Evolutionary conservation across 2,797 vertebrate species (phyloP).

Genomic region (Sebastes vulpes): DNA sequence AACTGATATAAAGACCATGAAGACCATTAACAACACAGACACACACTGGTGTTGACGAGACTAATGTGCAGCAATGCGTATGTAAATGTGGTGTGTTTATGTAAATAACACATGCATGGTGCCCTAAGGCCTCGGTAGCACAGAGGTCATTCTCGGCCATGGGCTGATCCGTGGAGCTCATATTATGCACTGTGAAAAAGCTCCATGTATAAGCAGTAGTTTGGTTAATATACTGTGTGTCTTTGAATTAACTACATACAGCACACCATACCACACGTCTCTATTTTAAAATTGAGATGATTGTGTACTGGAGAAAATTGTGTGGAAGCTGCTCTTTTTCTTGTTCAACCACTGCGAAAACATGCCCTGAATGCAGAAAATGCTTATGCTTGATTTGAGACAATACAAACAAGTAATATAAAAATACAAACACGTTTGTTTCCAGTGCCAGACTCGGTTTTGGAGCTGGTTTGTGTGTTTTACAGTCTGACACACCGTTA

Average conservation of each 20-base stretch:
- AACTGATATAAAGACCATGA: background rate
- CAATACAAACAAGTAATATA: background rate
- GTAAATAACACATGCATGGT: background rate
- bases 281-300: background rate
- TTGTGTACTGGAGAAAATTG: background rate
- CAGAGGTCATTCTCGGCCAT: background rate
- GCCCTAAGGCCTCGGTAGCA: background rate
- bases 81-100: background rate
- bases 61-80: background rate
- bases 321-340: background rate
- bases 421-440: background rate
- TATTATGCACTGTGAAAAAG: background rate
- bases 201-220: background rate
- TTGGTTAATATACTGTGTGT: background rate
- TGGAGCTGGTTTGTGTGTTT: background rate
- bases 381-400: background rate
- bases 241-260: background rate
- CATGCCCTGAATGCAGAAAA: background rate
- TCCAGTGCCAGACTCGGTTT: background rate
- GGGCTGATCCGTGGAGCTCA: constrained; percentile 12
- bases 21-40: background rate
- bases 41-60: background rate
- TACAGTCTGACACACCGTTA: background rate
- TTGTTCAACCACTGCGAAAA: background rate
- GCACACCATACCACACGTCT: background rate